Evolutionary conservation across 2,888 invertebrate genomes (phyloP).

Genomic region (Amiota mariae): DNA sequence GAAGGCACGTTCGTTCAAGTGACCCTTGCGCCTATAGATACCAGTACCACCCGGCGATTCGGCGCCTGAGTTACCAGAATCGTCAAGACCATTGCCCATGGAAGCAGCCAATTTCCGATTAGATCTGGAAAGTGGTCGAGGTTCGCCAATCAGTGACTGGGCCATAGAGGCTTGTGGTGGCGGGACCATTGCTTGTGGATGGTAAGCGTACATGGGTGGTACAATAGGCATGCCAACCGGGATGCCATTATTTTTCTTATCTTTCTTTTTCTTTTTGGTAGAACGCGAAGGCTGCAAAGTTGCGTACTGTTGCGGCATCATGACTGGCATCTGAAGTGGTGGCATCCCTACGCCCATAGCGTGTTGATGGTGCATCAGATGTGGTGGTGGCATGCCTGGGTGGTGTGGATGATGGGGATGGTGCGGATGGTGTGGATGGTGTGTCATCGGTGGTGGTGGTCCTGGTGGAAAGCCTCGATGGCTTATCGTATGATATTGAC

Average conservation of each 20-base stretch:
- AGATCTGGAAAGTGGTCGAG: constrained; percentile 75
- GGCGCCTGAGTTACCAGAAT: constrained; percentile 75
- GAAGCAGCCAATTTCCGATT: constrained; percentile 80
- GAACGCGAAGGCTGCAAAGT: constrained; percentile 79
- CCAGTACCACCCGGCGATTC: constrained; percentile 81
- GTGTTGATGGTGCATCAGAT: constrained; percentile 64
- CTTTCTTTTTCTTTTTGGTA: constrained; percentile 75
- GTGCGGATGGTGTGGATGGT: constrained; percentile 59
- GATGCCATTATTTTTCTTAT: constrained; percentile 70
- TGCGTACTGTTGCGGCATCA: constrained; percentile 78
- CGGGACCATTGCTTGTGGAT: constrained; percentile 62
- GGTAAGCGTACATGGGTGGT: constrained; percentile 75
- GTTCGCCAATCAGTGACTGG: constrained; percentile 78
- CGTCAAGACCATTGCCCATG: constrained; percentile 77
- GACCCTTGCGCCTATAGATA: constrained; percentile 93
- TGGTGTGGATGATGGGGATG: constrained; percentile 43
- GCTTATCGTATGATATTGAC: constrained; percentile 75
- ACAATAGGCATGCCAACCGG: constrained; percentile 75
- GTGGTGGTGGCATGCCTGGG: constrained; percentile 44
- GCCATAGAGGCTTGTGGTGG: constrained; percentile 66
- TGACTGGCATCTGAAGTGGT: constrained; percentile 73
- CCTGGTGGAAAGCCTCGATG: constrained; percentile 73
- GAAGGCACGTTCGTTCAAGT: constrained; percentile 93
- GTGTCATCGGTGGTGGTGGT: constrained; percentile 63
- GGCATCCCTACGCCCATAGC: constrained; percentile 64